These are phyloP conservation scores for Microctenopoma stevenorrisi DNA, from an alignment of 2,797 vertebrate genomes.

Conservation along the genomic window DNA sequence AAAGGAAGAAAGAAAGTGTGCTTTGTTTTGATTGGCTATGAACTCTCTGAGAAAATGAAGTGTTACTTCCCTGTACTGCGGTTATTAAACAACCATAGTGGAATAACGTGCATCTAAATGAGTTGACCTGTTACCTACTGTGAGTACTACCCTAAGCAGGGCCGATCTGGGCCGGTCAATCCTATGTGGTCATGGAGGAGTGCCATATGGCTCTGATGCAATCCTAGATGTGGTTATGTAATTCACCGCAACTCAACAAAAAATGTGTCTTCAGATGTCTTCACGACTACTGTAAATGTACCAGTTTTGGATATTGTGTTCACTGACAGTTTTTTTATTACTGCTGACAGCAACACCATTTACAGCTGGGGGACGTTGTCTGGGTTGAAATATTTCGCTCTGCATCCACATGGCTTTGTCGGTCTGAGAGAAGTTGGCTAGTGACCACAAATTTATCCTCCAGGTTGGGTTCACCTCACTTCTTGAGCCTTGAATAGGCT, in stretches of 20 bases:
- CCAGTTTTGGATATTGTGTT: background rate
- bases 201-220: slow-evolving; percentile 55
- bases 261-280: background rate
- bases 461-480: too few relatives aligned
- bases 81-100: slow-evolving; percentile 32
- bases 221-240: slow-evolving; percentile 55
- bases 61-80: background rate
- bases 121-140: slow-evolving; percentile 43
- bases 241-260: slow-evolving; percentile 17
- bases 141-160: slow-evolving; percentile 48
- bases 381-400: too few relatives aligned
- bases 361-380: too few relatives aligned
- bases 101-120: slow-evolving; percentile 45
- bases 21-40: slow-evolving; percentile 1
- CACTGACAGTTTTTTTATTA: background rate
- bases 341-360: too few relatives aligned
- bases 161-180: slow-evolving; percentile 37
- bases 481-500: too few relatives aligned
- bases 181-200: slow-evolving; percentile 45
- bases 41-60: background rate
- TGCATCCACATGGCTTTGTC: too few relatives aligned
- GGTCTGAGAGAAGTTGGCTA: too few relatives aligned
- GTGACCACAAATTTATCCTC: too few relatives aligned
- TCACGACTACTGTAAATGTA: too few relatives aligned
- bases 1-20: background rate